Evolutionary conservation across 2,113 vertebrate species (phyloP).

Genomic region (Empidonax traillii): DNA sequence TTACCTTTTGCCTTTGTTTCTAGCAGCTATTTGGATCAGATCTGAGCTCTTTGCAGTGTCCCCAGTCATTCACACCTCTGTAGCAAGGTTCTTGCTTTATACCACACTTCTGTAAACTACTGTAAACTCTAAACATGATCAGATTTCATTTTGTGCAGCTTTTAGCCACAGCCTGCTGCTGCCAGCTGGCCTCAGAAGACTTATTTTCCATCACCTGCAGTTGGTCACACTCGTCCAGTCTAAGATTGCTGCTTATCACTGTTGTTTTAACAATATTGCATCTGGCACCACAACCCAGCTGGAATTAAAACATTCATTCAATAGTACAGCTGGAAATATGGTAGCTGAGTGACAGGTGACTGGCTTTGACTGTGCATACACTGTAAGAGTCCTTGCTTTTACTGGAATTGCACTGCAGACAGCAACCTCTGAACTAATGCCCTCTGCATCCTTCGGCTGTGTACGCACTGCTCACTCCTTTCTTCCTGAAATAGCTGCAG

Average conservation of each 20-base stretch:
- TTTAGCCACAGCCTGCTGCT: not conserved
- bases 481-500: not conserved
- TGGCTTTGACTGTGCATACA: not conserved
- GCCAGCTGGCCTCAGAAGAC: constrained; percentile 1
- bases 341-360: not conserved
- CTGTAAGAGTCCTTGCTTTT: not conserved
- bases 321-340: not conserved
- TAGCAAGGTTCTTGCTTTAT: not conserved
- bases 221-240: not conserved
- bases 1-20: not conserved
- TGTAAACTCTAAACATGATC: not conserved
- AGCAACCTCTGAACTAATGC: not conserved
- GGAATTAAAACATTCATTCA: not conserved
- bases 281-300: not conserved
- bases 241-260: not conserved
- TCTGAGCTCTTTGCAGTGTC: rapidly evolving
- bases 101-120: not conserved
- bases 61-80: not conserved
- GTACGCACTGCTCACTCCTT: not conserved
- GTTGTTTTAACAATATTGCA: not conserved
- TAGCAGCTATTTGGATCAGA: not conserved
- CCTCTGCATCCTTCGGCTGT: not conserved
- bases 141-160: not conserved
- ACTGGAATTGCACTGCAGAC: not conserved
- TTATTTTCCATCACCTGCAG: constrained; percentile 15